Base-by-base conservation (phyloP, 2,797 vertebrate genomes). In the Craterocephalus amniculus region DNA sequence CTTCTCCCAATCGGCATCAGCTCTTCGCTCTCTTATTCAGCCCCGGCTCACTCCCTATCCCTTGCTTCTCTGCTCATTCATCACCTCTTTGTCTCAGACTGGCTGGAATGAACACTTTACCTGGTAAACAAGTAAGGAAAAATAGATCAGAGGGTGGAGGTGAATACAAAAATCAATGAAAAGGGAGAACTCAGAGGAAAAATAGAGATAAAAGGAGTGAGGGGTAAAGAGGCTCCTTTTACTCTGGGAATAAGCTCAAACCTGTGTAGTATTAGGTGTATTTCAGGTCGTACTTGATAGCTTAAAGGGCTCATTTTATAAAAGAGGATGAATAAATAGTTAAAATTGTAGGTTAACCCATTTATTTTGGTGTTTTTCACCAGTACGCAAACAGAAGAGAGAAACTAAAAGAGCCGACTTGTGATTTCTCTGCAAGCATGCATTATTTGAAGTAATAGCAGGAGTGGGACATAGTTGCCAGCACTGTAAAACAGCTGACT, bases 61-160 rank as follows among this genome's bases (percentile, higher is more conserved):
- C 51, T 77, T 20, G 2, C 67, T 71, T 56, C 56, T 64, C 69
- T 52, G 68, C 67, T 85, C 79, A 77, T 87, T 87, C 81, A 81
- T 88, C 80, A 82, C 72, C 56, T 67, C 48, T 74, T 63, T 1
- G 26, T 73, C 70, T 78, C 34, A 43, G 51, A 56, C 58, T 27
- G 48, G 58, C 74, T 35, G 26, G 65, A 51, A 76, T 59, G 65
- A 68, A 74, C 67, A 52, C 64, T 72, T 75, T 62, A 76, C 77
- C 67, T 67, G 62, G 65, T 75, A 79, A 80, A 73, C 63, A 77
- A 78, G 74, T 59, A 3, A 65, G 66, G 65, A 4, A 27, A 63
- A 73, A 75, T 27, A 22, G 62, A 80, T 62, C 16, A 58, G 55
- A 67, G 58, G 61, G 58, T 66, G 64, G 40, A 51, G 11, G 58